Conservation (phyloP, 2,888 invertebrate genomes). For the Troglohyphantes excavatus region DNA sequence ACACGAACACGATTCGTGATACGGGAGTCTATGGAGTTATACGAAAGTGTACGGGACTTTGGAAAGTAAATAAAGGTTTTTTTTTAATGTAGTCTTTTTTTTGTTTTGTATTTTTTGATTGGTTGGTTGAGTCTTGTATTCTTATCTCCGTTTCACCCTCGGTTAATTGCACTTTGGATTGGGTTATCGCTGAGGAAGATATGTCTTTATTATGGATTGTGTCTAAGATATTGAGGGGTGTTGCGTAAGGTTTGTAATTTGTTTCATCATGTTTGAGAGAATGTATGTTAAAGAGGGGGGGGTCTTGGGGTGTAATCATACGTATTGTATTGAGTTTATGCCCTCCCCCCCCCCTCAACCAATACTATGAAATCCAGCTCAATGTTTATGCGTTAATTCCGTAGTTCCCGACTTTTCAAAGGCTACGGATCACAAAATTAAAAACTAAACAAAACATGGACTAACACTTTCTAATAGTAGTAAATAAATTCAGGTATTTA, state of each 20-base stretch:
- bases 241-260: constrained; percentile 14
- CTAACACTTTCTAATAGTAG: too few relatives aligned
- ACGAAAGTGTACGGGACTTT: constrained; percentile 38
- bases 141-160: constrained; percentile 22
- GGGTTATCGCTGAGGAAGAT: constrained; percentile 27
- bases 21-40: constrained; percentile 29
- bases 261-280: neutral
- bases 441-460: too few relatives aligned
- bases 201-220: constrained; percentile 27
- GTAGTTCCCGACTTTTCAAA: too few relatives aligned
- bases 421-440: too few relatives aligned
- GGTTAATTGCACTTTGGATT: constrained; percentile 62
- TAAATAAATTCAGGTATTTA: too few relatives aligned
- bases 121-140: neutral
- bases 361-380: too few relatives aligned
- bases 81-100: constrained; percentile 26
- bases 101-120: constrained; percentile 8
- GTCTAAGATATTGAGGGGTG: constrained; percentile 4
- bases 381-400: too few relatives aligned
- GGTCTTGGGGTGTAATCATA: too few relatives aligned
- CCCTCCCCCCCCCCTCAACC: too few relatives aligned
- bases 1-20: constrained; percentile 46
- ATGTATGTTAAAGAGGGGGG: too few relatives aligned
- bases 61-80: constrained; percentile 56
- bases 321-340: too few relatives aligned